Base-by-base conservation (phyloP, 2,113 vertebrate species). In the Odobenus rosmarus region DNA sequence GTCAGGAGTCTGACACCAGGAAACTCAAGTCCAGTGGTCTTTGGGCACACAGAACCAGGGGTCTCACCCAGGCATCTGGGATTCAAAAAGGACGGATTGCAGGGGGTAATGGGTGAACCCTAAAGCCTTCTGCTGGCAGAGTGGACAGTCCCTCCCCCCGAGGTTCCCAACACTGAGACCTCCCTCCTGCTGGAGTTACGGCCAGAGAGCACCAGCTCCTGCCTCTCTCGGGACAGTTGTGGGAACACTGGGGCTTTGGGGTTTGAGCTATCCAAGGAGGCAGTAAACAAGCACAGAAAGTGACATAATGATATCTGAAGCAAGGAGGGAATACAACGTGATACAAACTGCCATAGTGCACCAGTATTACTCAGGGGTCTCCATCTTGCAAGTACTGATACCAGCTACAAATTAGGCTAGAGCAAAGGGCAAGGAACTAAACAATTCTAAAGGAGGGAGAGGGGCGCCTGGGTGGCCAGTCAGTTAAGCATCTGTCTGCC, bases 301-400 rank as follows among this genome's bases (percentile, higher is more conserved):
- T 46, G 19, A n/a, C 62, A 5, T 0, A 7, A 26, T 0, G 3
- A 8, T 4, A 1, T 12, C 23, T 3, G 3, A 14, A 4, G 36
- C 33, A 4, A 42, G 64, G 19, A 21, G 67, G 49, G 76, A 21
- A 2, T 12, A 2, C 24, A 13, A 53, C 0, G 7, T 7, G 33
- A 10, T 42, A 10, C 49, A 13, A 2, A 11, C 1, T 1, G 19
- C 19, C 16, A 2, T 26, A 14, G 12, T 0, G 0, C 46, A 10
- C 39, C 39, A 0, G 3, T 13, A 2, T 46, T 21, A 36, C 28
- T 12, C 0, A 39, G 18, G n/a, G 4, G 2, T 31, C 39, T 64
- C 0, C 1, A 4, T 61, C 26, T 11, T n/a, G 16, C 42, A 57
- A 15, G 10, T 15, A 13, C 11, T 9, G 3, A 31, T 7, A 24